phyloP scores from a whole-genome alignment of 2,113 vertebrate genomes.

The Accipiter cooperii region DNA sequence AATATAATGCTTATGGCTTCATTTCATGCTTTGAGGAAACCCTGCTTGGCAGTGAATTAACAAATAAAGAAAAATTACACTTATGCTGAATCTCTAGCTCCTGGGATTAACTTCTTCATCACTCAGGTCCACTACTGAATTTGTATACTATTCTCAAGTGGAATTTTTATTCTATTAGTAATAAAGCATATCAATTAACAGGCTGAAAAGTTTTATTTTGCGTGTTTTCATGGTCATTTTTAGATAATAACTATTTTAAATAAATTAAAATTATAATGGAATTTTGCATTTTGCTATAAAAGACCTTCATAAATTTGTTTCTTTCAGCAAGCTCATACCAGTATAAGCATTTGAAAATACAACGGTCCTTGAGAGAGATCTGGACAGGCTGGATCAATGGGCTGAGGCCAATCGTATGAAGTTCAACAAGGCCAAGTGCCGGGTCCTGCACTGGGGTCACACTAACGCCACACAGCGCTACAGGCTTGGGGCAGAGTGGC shows the following conservation, averaged over 20 bases:
- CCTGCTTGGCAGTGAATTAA: neutral
- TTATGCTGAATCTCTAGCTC: neutral
- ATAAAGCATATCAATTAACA: neutral
- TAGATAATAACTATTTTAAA: neutral
- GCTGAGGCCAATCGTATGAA: no score
- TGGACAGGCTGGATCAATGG: no score
- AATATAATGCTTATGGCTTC: neutral
- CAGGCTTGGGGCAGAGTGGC: no score
- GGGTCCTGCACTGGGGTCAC: no score
- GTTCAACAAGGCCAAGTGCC: no score
- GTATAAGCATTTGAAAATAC: neutral
- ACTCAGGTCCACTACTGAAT: neutral
- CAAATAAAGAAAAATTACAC: neutral
- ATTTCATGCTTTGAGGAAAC: neutral
- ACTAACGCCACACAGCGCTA: no score
- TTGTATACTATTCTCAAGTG: neutral
- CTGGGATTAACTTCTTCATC: neutral
- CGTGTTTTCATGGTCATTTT: neutral
- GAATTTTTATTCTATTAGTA: neutral
- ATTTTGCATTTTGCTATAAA: neutral
- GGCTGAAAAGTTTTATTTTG: neutral
- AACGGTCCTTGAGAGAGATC: no score
- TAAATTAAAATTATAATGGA: neutral
- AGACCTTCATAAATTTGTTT: neutral
- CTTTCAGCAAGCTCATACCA: neutral